Conservation (phyloP, 2,113 vertebrate genomes). For the Diadophis punctatus region DNA sequence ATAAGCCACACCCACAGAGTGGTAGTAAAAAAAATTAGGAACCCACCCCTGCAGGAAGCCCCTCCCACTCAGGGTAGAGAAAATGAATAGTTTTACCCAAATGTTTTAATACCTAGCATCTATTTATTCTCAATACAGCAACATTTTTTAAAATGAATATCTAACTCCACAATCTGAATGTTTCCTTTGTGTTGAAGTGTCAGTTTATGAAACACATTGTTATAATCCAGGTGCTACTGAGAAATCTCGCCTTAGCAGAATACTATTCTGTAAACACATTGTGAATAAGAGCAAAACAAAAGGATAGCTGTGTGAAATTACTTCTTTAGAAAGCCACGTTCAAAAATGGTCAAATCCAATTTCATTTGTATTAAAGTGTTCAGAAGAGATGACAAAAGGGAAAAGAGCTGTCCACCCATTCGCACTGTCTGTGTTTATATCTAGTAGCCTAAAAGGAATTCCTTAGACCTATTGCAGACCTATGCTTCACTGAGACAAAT, state of each 20-base stretch:
- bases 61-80: not conserved
- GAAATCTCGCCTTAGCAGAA: not conserved
- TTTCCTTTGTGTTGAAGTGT: not conserved
- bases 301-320: not conserved
- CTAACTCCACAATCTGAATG: not conserved
- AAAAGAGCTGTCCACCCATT: not conserved
- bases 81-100: not conserved
- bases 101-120: not conserved
- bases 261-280: not conserved
- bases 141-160: not conserved
- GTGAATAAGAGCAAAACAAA: not conserved
- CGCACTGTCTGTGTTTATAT: not conserved
- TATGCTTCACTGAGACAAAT: not conserved
- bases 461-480: slow-evolving; percentile 16
- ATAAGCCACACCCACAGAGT: no score
- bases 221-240: not conserved
- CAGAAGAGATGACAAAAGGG: slow-evolving; percentile 18
- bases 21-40: no score
- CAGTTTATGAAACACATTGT: not conserved
- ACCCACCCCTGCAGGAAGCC: no score
- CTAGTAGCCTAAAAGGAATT: not conserved
- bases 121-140: not conserved
- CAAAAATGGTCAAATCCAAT: slow-evolving; percentile 15
- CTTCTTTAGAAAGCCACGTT: slow-evolving; percentile 5
- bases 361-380: not conserved